A percentile compares a stretch with the other conserved stretches of the same genome.
These are phyloP conservation scores for Hipposideros armiger DNA, from an alignment of 2,113 vertebrate species.

Conservation along the genomic window DNA sequence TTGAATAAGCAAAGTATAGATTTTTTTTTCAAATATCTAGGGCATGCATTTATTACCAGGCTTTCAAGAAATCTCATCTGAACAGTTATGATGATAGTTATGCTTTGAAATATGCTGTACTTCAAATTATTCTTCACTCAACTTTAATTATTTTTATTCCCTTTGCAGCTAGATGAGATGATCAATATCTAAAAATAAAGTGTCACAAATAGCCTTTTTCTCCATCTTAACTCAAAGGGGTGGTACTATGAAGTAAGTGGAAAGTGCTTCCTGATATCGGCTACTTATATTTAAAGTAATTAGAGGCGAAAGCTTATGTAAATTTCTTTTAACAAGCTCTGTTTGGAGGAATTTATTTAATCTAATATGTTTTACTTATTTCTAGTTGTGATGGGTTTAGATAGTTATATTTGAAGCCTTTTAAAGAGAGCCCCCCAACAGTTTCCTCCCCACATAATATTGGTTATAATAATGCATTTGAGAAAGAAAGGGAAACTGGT, in stretches of 20 bases:
- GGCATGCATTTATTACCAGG: conserved; percentile 74
- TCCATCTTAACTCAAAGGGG: conserved; percentile 57
- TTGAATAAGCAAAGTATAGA: conserved; percentile 66
- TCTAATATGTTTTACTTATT: conserved; percentile 49
- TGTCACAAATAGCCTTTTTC: conserved; percentile 65
- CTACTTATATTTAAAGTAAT: conserved; percentile 52
- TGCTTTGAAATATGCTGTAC: conserved; percentile 79
- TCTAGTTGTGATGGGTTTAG: conserved; percentile 25
- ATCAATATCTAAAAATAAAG: conserved; percentile 77
- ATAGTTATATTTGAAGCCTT: conserved; percentile 55
- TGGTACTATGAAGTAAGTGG: conserved; percentile 64
- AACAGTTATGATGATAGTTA: conserved; percentile 70
- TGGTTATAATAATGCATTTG: conserved; percentile 58
- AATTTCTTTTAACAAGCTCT: conserved; percentile 45
- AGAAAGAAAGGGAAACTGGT: conserved; percentile 56
- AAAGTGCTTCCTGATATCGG: conserved; percentile 61
- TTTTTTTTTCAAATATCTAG: conserved; percentile 60
- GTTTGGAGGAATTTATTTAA: conserved; percentile 46
- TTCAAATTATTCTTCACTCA: conserved; percentile 75
- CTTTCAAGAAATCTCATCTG: conserved; percentile 77
- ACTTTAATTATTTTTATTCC: conserved; percentile 83
- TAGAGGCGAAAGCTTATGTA: conserved; percentile 3
- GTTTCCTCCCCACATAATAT: conserved; percentile 11
- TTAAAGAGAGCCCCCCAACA: neutral
- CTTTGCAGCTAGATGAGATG: conserved; percentile 73